Evolutionary conservation across 2,888 invertebrate genomes (phyloP).

Genomic region (Eubasilissa splendida): DNA sequence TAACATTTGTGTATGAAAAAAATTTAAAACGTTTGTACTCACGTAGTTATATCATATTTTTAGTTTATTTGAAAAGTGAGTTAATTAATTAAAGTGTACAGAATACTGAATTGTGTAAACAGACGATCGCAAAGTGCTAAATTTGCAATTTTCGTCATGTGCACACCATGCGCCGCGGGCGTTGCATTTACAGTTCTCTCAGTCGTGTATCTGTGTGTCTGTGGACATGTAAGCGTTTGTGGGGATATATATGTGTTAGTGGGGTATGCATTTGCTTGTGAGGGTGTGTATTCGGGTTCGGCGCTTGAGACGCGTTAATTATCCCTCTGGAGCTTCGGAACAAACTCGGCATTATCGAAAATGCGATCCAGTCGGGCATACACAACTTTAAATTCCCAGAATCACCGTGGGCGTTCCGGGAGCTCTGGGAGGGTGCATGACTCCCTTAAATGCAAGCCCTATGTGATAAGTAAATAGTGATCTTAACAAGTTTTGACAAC

Average conservation of each 20-base stretch:
- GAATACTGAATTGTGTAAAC: slow-evolving; percentile 16
- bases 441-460: no score
- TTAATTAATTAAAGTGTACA: slow-evolving; percentile 14
- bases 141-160: slow-evolving; percentile 11
- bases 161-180: neutral
- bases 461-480: no score
- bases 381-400: neutral
- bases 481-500: no score
- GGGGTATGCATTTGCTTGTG: no score
- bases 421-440: no score
- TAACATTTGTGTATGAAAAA: no score
- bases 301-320: slow-evolving; percentile 55
- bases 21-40: no score
- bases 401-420: no score
- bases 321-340: slow-evolving; percentile 46
- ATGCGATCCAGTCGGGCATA: slow-evolving; percentile 9
- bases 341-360: slow-evolving; percentile 40
- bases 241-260: neutral
- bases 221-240: neutral
- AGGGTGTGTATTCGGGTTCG: neutral
- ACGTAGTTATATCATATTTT: neutral
- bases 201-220: neutral
- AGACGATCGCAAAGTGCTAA: slow-evolving; percentile 7
- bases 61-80: neutral
- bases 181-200: slow-evolving; percentile 14